These are phyloP conservation scores for Hirtodrosophila duncani DNA, from an alignment of 2,888 invertebrate species.

Conservation along the genomic window DNA sequence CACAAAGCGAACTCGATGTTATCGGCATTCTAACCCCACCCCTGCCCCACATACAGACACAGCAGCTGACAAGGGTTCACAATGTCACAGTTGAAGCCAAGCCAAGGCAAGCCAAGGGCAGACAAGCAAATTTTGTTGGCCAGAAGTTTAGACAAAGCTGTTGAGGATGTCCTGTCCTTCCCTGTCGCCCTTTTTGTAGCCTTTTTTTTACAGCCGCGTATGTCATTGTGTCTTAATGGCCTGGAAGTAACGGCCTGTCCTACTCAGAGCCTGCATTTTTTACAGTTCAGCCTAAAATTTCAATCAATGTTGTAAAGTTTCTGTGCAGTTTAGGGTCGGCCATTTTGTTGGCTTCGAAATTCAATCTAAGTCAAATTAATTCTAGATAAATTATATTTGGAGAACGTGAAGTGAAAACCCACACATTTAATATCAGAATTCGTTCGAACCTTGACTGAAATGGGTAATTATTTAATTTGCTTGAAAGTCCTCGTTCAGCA, in stretches of 20 bases:
- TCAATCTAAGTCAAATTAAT: slow-evolving; percentile 37
- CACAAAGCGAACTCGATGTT: slow-evolving; percentile 29
- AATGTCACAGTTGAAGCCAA: slow-evolving; percentile 10
- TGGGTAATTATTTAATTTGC: slow-evolving; percentile 29
- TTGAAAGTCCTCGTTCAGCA: background rate
- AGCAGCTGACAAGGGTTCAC: slow-evolving; percentile 22
- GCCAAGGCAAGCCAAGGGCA: background rate
- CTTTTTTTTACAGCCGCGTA: slow-evolving; percentile 11
- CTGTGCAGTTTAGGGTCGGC: background rate
- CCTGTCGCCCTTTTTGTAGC: background rate
- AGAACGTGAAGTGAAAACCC: slow-evolving; percentile 12
- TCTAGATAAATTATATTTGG: slow-evolving; percentile 33
- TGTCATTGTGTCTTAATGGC: slow-evolving; percentile 11
- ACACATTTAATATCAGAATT: too few species aligned
- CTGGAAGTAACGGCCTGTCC: slow-evolving; percentile 39
- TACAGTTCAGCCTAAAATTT: slow-evolving; percentile 28
- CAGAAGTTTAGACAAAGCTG: slow-evolving; percentile 39
- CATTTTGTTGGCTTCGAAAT: slow-evolving; percentile 11
- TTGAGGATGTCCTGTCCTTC: background rate
- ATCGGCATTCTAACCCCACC: slow-evolving; percentile 6
- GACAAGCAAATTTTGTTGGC: background rate
- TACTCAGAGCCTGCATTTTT: slow-evolving; percentile 17
- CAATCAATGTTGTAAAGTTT: slow-evolving; percentile 41
- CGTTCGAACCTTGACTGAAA: too few species aligned
- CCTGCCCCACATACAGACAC: slow-evolving; percentile 1